phyloP scores from a whole-genome alignment of 2,797 vertebrate species.

The Columba guinea region DNA sequence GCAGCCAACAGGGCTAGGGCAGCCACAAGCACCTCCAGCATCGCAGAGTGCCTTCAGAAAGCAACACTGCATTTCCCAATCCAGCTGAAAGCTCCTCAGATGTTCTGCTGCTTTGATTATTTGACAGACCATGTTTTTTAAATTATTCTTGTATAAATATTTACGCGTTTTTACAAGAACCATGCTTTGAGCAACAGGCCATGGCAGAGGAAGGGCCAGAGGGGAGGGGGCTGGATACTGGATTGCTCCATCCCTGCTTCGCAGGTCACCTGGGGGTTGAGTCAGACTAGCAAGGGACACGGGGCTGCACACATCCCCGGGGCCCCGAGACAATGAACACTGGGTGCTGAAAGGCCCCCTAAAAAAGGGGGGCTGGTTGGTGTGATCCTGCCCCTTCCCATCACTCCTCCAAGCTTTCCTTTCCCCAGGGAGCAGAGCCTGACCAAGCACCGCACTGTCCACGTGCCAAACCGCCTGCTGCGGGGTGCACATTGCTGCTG shows the following conservation, averaged over 20 bases:
- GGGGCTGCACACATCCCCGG: neutral
- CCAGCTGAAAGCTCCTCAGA: conserved; percentile 42
- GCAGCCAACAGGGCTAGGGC: neutral
- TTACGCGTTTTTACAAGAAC: conserved; percentile 71
- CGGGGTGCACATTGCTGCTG: rapidly evolving
- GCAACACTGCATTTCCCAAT: conserved; percentile 17
- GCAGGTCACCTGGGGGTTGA: conserved; percentile 18
- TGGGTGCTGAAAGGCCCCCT: neutral
- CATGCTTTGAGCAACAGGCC: conserved; percentile 61
- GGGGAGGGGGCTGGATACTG: neutral
- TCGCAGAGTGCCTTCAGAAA: neutral
- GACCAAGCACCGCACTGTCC: rapidly evolving
- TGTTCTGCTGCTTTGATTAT: conserved; percentile 62
- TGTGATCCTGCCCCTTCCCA: neutral
- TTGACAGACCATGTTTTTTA: conserved; percentile 69
- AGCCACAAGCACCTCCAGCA: neutral
- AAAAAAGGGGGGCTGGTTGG: neutral
- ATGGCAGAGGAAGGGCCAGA: conserved; percentile 31
- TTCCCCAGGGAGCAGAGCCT: neutral
- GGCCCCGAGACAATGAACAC: rapidly evolving
- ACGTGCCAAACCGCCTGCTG: neutral
- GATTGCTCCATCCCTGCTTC: neutral
- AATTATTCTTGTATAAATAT: conserved; percentile 74
- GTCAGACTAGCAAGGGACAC: neutral
- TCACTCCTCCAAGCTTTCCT: rapidly evolving